Evolutionary conservation across 2,888 invertebrate species (phyloP), one percentile per base, ranked within the genome.

Genomic region (Thelaira solivaga): DNA sequence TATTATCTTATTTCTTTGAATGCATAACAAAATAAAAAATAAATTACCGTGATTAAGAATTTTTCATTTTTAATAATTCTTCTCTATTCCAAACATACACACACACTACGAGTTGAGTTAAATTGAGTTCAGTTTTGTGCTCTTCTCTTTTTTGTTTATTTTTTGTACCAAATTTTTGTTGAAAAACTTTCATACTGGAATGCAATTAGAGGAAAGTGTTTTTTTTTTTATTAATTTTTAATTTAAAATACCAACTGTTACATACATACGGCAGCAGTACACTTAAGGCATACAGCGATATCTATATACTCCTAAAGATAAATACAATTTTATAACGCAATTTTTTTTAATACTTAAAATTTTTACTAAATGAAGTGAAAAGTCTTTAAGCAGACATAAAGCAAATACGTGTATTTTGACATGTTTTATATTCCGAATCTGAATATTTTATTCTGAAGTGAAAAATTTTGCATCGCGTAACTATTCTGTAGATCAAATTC

Each of bases 31-130:
- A 64, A 64, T 55, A 24, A 57, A 62, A 53, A 72, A 47, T 55
- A 72, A 72, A 57, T 39, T 72, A 47, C 39, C 64, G 39, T 55
- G 64, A 72, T 72, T 64, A 57, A 47, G 39, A 64, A 13, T 53
- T 39, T 36, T 36, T 24, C 29, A 22, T 34, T 31, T 41, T 41
- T 29, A 39, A 39, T 18, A 22, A 20, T n/a, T 65, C 34, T 34
- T 34, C 22, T 24, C 0, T 13, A 22, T 47, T 47, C 8, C 24
- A 13, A 26, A 10, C 10, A 11, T 2, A 43, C 34, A 13, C 8
- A 41, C n/a, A n/a, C n/a, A n/a, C n/a, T n/a, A n/a, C n/a, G n/a
- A n/a, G n/a, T n/a, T n/a, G n/a, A n/a, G n/a, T n/a, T n/a, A n/a
- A n/a, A 29, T 8, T 45, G 3, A 45, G 18, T 34, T 31, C 22